Base-by-base conservation (phyloP, 2,888 invertebrate genomes). In the Synanthedon vespiformis region DNA sequence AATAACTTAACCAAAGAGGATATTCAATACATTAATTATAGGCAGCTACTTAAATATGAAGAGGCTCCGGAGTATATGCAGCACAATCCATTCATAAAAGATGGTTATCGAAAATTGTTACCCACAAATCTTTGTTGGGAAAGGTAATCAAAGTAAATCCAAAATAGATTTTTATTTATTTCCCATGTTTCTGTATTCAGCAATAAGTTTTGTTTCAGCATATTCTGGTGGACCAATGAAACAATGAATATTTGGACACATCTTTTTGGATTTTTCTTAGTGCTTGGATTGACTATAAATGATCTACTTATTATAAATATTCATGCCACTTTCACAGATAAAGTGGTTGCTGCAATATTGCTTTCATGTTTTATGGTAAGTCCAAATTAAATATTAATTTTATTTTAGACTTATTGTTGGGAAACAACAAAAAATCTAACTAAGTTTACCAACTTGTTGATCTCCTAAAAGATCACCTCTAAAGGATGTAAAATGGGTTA, bases 241-340 rank as follows among this genome's bases (percentile, higher is more conserved):
- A 98, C 97, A 1, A 91, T 98, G 73, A 98, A 98, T 73, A 97
- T 98, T 72, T 98, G 98, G 98, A 96, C 96, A 49, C 98, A 98
- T 75, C 89, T 98, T 68, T 94, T 94, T 66, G 95, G 95, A 10
- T 94, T 94, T 87, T 89, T 93, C 75, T 82, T 97, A 52, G 94
- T 98, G 69, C 86, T 95, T 56, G 92, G 92, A 51, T 85, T 97
- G 61, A 94, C 96, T 18, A 88, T 96, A 56, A 94, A 95, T 66
- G 97, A 97, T 74, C 88, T 94, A 68, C 91, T 90, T 64, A 89
- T 96, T 65, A 89, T 95, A 59, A 93, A 93, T 69, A 91, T 91
- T 57, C 93, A 94, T 62, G 95, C 95, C 11, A 92, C 93, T 1
- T 74, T 93, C 55, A 89, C 91, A 0, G 98, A 98, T 77, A 96